Conservation (phyloP, 2,888 invertebrate species). For the Rhorus exstirpatorius region DNA sequence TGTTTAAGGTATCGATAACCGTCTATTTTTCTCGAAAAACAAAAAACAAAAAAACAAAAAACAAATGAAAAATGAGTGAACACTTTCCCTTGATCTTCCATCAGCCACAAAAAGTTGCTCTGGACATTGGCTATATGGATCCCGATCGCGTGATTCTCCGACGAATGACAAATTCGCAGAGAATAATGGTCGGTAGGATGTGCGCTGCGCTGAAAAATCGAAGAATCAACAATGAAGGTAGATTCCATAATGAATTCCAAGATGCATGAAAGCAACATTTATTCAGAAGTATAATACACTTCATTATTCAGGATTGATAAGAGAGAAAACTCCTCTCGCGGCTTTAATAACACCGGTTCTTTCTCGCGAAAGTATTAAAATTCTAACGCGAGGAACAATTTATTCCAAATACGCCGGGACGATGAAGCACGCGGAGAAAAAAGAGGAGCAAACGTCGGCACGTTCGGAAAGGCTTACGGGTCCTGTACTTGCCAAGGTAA, state of each 20-base stretch:
- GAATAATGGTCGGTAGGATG: constrained; percentile 78
- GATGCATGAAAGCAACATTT: neutral
- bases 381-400: constrained; percentile 74
- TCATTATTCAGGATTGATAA: constrained; percentile 72
- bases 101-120: constrained; percentile 72
- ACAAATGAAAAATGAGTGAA: too few relatives aligned
- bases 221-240: constrained; percentile 77
- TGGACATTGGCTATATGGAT: constrained; percentile 70
- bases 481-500: constrained; percentile 73
- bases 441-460: constrained; percentile 38
- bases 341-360: constrained; percentile 76
- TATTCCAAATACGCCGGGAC: constrained; percentile 54
- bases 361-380: constrained; percentile 75
- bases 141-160: constrained; percentile 76
- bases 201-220: constrained; percentile 77
- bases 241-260: too few relatives aligned
- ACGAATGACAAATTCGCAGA: constrained; percentile 78
- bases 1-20: constrained; percentile 29
- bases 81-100: neutral
- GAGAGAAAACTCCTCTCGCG: constrained; percentile 76
- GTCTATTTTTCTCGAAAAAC: neutral
- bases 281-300: neutral
- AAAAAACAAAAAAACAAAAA: too few relatives aligned
- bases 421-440: constrained; percentile 56
- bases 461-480: constrained; percentile 69